Base-by-base conservation (phyloP, 2,888 invertebrate species). In the Thymelicus acteon region DNA sequence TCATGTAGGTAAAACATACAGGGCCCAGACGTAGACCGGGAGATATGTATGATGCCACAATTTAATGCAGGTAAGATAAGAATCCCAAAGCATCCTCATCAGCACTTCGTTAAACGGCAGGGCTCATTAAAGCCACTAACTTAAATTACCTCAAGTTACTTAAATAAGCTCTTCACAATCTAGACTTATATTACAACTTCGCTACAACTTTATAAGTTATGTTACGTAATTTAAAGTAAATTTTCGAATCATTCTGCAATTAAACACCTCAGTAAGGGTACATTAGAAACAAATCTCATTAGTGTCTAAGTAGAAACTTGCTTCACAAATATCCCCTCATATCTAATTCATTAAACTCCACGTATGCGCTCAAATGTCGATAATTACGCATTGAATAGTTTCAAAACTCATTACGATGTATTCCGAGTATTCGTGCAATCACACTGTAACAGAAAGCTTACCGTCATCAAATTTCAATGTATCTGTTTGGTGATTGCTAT, bases 331-430 rank as follows among this genome's bases (percentile, higher is more conserved):
- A 54, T 24, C 49, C 7, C 44, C 8, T 40, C 49, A 24, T 54
- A 24, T 12, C 24, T 54, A 8, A 52, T 52, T 19, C 15, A 52
- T 54, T 24, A 54, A 24, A 8, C 24, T 54, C 24, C 10, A 37
- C 37, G 39, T 58, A 58, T 13, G 13, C 31, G 12, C 39, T 58
- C 58, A 58, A 37, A 58, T 37, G 39, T 37, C 31, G 54, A 10
- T 54, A 37, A 24, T 24, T 54, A 24, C 12, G n/a, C 7, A 39
- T 37, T 58, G 58, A 58, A 39, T 58, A 58, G 58, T 58, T 58
- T 58, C 58, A 7, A 58, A 58, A 58, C 58, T 58, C 58, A 58
- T 58, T 39, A 37, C 58, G 58, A 39, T 39, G 39, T 58, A n/a
- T 58, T 39, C 39, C 13, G 8, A 58, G 7, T 39, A 13, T 24